These are phyloP conservation scores for Dryadula phaetusa DNA, from an alignment of 2,888 invertebrate genomes.

Conservation along the genomic window DNA sequence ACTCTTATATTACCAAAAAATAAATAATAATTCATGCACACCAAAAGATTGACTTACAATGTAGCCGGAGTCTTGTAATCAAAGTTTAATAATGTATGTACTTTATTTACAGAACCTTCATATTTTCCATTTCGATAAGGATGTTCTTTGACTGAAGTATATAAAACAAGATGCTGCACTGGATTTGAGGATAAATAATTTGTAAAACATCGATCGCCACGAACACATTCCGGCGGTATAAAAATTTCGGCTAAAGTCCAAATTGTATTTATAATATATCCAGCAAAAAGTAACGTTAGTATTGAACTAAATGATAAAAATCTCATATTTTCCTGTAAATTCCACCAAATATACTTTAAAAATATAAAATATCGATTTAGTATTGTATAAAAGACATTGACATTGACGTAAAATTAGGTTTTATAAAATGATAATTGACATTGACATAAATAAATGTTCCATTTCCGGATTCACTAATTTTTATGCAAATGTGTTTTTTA, in stretches of 20 bases:
- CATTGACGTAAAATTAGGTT: conserved; percentile 1
- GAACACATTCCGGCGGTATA: conserved; percentile 87
- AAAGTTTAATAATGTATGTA: conserved; percentile 86
- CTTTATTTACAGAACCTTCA: conserved; percentile 75
- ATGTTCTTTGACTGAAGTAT: conserved; percentile 85
- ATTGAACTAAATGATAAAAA: conserved; percentile 86
- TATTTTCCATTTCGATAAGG: conserved; percentile 81
- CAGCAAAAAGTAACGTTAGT: conserved; percentile 86
- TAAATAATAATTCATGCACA: background rate
- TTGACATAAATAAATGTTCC: background rate
- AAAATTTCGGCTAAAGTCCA: conserved; percentile 90
- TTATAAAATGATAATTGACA: background rate
- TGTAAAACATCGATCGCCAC: conserved; percentile 86
- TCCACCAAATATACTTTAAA: conserved; percentile 24
- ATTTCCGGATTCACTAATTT: background rate
- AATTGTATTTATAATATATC: conserved; percentile 89
- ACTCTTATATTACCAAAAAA: background rate
- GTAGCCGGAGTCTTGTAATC: conserved; percentile 83
- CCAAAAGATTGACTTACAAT: conserved; percentile 60
- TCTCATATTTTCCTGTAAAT: conserved; percentile 60
- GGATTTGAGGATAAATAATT: conserved; percentile 89
- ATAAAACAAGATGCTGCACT: conserved; percentile 87
- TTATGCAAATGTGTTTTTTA: background rate
- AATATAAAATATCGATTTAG: conserved; percentile 8
- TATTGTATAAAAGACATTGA: background rate